Base-by-base conservation (phyloP, 2,888 invertebrate species). In the Diadegma fenestrale region DNA sequence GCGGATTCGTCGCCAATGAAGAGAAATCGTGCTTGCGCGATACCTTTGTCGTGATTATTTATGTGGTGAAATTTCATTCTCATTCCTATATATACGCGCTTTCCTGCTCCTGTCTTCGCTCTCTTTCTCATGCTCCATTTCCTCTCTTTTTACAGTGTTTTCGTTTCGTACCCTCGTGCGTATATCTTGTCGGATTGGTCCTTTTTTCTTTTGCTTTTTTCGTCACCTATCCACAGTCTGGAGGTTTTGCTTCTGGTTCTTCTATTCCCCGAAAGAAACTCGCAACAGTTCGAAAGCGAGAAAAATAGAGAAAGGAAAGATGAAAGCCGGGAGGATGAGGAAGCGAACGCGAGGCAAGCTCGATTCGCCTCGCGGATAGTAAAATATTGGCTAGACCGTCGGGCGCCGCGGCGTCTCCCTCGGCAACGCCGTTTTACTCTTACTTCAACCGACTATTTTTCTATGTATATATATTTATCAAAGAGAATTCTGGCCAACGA, bases 381-480 rank as follows among this genome's bases (percentile, higher is more conserved):
- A 91, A 92, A 93, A 92, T 92, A 93, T 93, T 92, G 92, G 91
- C 92, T 89, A 93, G 93, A 92, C 93, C 85, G 90, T 88, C 90
- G 86, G 93, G 91, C 92, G 92, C 92, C 92, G 73, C 92, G 73
- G 83, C 76, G 86, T 87, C 84, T 86, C 88, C 89, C 89, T 90
- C 90, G 89, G 86, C 88, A 85, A 79, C 68, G 45, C 54, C 58
- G 78, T 48, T 72, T 80, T 73, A n/a, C 72, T 73, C 80, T 64
- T 37, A 37, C 43, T 51, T 12, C 54, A 41, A 61, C 33, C 17
- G 26, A 37, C 48, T 63, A 22, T 19, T 43, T 72, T 41, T 26
- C 10, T 78, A 68, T 45, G 30, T 33, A 58, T 41, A 51, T 30
- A 41, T 54, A 72, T 54, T 22, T 26, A 5, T 58, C 26, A 5